A percentile compares a stretch with the other conserved stretches of the same genome.
phyloP scores from a whole-genome alignment of 2,113 vertebrate genomes.

The Oreochromis aureus region DNA sequence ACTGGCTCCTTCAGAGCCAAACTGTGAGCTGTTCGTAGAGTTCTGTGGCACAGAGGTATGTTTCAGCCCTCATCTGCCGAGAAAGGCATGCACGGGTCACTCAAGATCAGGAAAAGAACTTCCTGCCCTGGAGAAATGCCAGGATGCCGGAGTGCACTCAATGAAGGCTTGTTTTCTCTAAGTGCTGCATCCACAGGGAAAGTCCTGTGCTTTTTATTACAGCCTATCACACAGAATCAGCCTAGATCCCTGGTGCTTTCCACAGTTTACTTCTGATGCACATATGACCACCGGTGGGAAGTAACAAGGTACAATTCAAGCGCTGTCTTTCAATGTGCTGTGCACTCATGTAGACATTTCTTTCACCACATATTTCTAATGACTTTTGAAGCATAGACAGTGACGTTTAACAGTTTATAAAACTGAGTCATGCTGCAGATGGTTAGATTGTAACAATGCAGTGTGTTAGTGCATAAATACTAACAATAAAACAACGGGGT shows the following conservation, averaged over 20 bases:
- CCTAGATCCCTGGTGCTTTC: background rate
- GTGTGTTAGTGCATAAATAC: background rate
- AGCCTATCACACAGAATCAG: background rate
- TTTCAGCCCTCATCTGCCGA: slow-evolving; percentile 16
- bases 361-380: background rate
- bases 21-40: background rate
- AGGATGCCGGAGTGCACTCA: slow-evolving; percentile 34
- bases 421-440: background rate
- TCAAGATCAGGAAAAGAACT: slow-evolving; percentile 54
- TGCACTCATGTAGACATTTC: background rate
- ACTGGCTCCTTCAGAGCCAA: background rate
- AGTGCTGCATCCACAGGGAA: slow-evolving; percentile 7
- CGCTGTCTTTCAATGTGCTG: background rate
- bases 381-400: background rate
- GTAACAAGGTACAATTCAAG: background rate
- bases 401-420: background rate
- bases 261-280: background rate
- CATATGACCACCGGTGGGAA: background rate
- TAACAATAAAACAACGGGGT: background rate
- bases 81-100: slow-evolving; percentile 52
- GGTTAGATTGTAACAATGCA: background rate
- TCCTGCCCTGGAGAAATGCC: slow-evolving; percentile 58
- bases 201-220: slow-evolving; percentile 7
- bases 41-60: slow-evolving; percentile 6
- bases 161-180: slow-evolving; percentile 34